These are phyloP conservation scores for Eulithis testata DNA, from an alignment of 2,888 invertebrate genomes.

Conservation along the genomic window DNA sequence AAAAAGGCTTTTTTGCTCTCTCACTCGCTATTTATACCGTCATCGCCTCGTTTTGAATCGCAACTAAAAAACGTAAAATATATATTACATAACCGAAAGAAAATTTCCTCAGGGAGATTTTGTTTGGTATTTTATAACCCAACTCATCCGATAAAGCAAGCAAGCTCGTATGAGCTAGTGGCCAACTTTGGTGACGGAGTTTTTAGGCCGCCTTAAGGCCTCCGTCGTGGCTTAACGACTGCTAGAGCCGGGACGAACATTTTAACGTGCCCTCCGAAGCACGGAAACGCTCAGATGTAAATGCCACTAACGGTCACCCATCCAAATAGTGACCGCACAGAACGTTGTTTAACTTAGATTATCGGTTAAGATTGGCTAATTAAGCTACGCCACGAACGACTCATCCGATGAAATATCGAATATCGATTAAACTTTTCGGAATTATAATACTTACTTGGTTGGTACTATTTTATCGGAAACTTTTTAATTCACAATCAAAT, in stretches of 20 bases:
- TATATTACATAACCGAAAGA: conserved; percentile 29
- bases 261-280: too few species aligned
- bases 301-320: too few species aligned
- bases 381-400: too few species aligned
- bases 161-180: too few species aligned
- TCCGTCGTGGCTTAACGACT: too few species aligned
- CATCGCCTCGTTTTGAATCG: conserved; percentile 39
- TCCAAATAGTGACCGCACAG: too few species aligned
- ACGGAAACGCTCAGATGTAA: too few species aligned
- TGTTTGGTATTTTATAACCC: conserved; percentile 26
- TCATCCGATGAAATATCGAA: conserved; percentile 19
- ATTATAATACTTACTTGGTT: neutral
- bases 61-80: conserved; percentile 45
- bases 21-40: conserved; percentile 38
- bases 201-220: too few species aligned
- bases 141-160: conserved; percentile 20
- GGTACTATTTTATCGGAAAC: neutral
- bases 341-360: too few species aligned
- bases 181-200: too few species aligned
- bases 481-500: neutral
- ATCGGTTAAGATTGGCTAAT: too few species aligned
- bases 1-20: conserved; percentile 28
- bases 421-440: conserved; percentile 8
- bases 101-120: conserved; percentile 27
- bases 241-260: too few species aligned